phyloP scores from a whole-genome alignment of 92 coral and sea anemone genomes.

The Umimayanthus chanpuru region DNA sequence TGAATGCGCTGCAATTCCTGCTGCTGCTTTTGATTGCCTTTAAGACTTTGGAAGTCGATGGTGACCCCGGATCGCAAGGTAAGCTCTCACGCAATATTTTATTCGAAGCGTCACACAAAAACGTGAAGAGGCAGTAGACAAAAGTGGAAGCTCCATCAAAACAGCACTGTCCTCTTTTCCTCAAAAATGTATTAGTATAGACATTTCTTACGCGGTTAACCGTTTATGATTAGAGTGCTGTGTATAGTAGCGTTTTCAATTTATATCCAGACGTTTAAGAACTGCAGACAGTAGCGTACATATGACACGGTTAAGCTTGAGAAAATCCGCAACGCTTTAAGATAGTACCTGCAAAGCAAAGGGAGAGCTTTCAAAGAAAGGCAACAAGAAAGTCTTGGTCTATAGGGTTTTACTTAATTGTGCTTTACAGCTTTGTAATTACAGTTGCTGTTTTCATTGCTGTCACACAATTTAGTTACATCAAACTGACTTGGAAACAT shows the following conservation, averaged over 20 bases:
- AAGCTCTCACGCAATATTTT: background rate
- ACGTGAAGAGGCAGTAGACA: background rate
- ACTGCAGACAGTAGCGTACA: background rate
- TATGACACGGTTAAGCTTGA: background rate
- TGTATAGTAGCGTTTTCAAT: too few species aligned
- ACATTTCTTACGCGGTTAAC: background rate
- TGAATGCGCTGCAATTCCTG: background rate
- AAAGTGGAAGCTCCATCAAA: background rate
- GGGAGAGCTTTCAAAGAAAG: too few species aligned
- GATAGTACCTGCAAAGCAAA: too few species aligned
- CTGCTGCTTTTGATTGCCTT: background rate
- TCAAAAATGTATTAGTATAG: too few species aligned
- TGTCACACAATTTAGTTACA: too few species aligned
- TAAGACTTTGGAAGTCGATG: background rate
- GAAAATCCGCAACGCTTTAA: too few species aligned
- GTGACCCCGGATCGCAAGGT: slow-evolving; percentile 6
- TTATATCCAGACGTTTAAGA: background rate
- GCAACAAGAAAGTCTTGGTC: too few species aligned
- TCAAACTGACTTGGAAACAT: background rate
- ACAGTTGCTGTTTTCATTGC: background rate
- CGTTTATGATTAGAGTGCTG: too few species aligned
- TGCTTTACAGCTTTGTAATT: background rate
- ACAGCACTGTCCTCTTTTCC: background rate
- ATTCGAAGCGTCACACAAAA: background rate
- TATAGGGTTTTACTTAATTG: too few species aligned